phyloP scores from a whole-genome alignment of 2,888 invertebrate species.

The Caenorhabditis panamensis region DNA sequence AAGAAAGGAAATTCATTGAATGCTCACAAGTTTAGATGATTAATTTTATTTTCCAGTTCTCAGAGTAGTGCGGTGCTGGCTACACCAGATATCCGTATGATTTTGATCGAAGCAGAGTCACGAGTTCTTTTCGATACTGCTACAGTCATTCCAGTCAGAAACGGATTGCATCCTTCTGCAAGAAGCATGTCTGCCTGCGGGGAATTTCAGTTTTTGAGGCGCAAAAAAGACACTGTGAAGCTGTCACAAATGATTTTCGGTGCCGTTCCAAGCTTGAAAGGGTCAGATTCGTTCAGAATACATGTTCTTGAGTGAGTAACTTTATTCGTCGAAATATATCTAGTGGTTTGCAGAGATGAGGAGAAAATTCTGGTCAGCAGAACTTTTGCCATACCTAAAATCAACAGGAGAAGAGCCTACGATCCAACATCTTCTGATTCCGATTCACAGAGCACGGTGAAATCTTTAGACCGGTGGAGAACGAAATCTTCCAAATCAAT shows the following conservation, averaged over 20 bases:
- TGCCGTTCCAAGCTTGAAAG: conserved; percentile 64
- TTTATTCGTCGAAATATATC: not conserved
- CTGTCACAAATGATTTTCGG: conserved; percentile 74
- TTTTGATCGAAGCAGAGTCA: conserved; percentile 43
- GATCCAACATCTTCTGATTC: conserved; percentile 65
- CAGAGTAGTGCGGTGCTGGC: conserved; percentile 12
- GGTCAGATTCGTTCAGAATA: conserved; percentile 73
- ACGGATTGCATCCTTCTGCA: conserved; percentile 15
- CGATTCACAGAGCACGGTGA: conserved; percentile 71
- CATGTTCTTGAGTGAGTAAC: conserved; percentile 70
- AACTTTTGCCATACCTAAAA: conserved; percentile 69
- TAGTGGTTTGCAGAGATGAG: conserved; percentile 62
- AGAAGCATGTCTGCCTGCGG: conserved; percentile 26
- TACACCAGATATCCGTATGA: conserved; percentile 41
- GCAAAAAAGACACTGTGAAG: conserved; percentile 50
- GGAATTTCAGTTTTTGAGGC: conserved; percentile 53
- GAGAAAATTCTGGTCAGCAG: conserved; percentile 70
- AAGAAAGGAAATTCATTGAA: too few relatives aligned
- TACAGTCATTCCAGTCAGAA: conserved; percentile 60
- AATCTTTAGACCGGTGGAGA: conserved; percentile 69
- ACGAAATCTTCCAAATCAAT: conserved; percentile 34
- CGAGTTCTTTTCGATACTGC: conserved; percentile 67
- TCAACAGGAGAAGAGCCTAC: not conserved
- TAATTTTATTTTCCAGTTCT: conserved; percentile 31
- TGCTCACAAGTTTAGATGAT: too few relatives aligned